Percentiles rank a stretch among this genome's conserved stretches.
phyloP scores from a whole-genome alignment of 2,113 vertebrate species.

The Mastomys coucha region DNA sequence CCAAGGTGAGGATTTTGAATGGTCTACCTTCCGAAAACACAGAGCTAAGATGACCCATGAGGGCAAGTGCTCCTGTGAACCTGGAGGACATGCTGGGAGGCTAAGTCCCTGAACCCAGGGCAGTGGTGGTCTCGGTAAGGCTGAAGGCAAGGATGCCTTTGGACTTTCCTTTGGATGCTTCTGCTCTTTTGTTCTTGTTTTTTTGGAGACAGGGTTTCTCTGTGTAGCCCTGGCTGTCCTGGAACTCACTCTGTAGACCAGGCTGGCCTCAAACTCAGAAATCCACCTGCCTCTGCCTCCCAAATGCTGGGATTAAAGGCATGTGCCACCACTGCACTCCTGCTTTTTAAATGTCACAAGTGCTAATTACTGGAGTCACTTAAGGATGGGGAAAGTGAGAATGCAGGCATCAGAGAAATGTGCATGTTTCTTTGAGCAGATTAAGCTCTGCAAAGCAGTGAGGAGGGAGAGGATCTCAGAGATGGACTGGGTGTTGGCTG shows the following conservation, averaged over 20 bases:
- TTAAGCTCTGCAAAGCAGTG: not conserved
- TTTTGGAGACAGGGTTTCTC: too few relatives aligned
- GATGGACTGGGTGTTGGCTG: not conserved
- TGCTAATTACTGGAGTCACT: rapidly evolving
- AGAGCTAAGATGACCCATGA: rapidly evolving
- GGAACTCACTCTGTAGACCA: too few relatives aligned
- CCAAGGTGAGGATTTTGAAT: not conserved
- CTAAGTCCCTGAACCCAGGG: rapidly evolving
- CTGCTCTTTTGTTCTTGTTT: not conserved
- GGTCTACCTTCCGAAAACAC: rapidly evolving
- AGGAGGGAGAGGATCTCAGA: not conserved
- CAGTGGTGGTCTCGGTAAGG: not conserved
- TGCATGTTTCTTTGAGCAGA: rapidly evolving
- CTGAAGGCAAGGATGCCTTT: rapidly evolving
- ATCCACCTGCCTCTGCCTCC: too few relatives aligned
- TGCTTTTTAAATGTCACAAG: rapidly evolving
- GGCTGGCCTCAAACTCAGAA: too few relatives aligned
- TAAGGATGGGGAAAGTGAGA: rapidly evolving
- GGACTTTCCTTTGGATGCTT: rapidly evolving
- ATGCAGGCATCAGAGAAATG: rapidly evolving
- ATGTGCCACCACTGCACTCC: not conserved
- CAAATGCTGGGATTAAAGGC: too few relatives aligned
- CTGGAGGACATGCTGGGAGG: not conserved
- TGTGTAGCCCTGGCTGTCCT: too few relatives aligned
- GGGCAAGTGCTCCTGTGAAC: not conserved